phyloP scores from a whole-genome alignment of 92 coral and sea anemone genomes.

The Epizoanthus ramosus region DNA sequence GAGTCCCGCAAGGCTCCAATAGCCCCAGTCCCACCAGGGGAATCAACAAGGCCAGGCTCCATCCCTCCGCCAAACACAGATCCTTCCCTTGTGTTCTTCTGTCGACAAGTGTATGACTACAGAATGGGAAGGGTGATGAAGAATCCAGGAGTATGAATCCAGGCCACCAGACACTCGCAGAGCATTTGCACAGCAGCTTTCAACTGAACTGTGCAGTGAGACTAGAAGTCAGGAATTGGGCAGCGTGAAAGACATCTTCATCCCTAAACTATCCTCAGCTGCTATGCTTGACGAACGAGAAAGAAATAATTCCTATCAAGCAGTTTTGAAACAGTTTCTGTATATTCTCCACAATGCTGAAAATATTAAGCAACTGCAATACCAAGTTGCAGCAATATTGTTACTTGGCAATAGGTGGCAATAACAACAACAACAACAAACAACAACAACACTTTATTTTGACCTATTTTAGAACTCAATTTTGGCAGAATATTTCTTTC shows the following conservation, averaged over 20 bases:
- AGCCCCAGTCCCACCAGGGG: constrained; percentile 95
- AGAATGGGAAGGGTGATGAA: constrained; percentile 96
- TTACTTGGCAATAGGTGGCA: no score
- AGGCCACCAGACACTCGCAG: neutral
- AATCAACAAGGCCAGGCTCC: constrained; percentile 84
- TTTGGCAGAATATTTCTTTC: no score
- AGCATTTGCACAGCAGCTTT: neutral
- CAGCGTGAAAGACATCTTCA: neutral
- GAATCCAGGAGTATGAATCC: constrained; percentile 67
- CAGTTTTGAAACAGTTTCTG: no score
- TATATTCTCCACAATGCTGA: no score
- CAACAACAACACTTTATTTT: no score
- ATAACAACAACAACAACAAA: no score
- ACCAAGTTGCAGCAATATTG: no score
- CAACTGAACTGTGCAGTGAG: neutral
- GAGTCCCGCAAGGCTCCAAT: constrained; percentile 84
- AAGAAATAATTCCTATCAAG: neutral
- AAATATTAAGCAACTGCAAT: no score
- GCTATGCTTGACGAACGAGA: neutral
- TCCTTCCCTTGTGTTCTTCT: constrained; percentile 93
- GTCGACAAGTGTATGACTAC: constrained; percentile 97
- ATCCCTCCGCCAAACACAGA: constrained; percentile 87
- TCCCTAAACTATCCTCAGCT: neutral
- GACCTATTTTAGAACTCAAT: no score
- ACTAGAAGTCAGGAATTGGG: neutral